Conservation (phyloP, 2,797 vertebrate species). For the Alcedo quadribrachys region DNA sequence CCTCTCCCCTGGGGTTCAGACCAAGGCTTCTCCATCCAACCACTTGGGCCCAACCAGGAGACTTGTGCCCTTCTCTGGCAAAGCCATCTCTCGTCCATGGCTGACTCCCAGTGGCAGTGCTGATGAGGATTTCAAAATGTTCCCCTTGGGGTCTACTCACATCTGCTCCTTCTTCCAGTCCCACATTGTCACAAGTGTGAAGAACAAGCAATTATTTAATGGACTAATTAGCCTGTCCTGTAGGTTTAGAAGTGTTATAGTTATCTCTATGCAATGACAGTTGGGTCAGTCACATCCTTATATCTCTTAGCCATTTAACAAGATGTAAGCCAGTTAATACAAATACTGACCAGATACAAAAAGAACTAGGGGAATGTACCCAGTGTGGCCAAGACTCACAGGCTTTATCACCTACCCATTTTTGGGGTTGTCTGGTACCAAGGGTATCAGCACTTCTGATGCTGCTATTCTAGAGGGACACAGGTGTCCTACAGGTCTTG, state of each 20-base stretch:
- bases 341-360: not conserved
- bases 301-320: not conserved
- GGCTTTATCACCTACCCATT: accelerated
- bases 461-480: not conserved
- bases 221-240: not conserved
- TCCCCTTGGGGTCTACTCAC: not conserved
- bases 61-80: not conserved
- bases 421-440: not conserved
- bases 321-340: not conserved
- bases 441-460: not conserved
- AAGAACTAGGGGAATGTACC: not conserved
- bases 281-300: not conserved
- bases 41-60: not conserved
- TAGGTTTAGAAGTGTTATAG: not conserved
- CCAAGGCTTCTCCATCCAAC: not conserved
- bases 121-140: not conserved
- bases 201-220: not conserved
- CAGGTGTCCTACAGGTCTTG: not conserved
- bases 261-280: not conserved
- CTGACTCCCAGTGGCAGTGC: not conserved
- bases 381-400: not conserved
- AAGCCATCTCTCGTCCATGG: not conserved
- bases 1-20: not conserved
- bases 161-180: not conserved
- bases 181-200: not conserved